A percentile compares a stretch with the other conserved stretches of the same genome.
phyloP scores from a whole-genome alignment of 2,797 vertebrate genomes.

The Lutra lutra region DNA sequence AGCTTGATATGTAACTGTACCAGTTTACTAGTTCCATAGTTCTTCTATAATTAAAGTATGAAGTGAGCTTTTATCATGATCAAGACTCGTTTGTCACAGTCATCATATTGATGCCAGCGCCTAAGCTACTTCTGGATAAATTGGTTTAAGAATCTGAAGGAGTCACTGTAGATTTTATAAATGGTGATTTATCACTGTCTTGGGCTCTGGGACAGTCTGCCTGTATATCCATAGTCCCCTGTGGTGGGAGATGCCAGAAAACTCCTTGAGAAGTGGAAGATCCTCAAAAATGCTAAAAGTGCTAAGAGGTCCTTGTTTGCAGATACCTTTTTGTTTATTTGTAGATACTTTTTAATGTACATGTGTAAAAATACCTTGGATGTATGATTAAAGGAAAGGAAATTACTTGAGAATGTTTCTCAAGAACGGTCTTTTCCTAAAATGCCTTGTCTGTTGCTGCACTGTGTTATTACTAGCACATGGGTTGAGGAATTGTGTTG shows the following conservation, averaged over 20 bases:
- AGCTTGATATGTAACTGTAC: neutral
- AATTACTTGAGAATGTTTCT: constrained; percentile 27
- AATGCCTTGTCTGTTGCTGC: neutral
- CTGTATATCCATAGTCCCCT: neutral
- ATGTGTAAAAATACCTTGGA: neutral
- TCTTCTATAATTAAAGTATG: neutral
- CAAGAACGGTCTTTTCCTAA: constrained; percentile 27
- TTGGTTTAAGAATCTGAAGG: constrained; percentile 1
- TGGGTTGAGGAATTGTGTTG: constrained; percentile 20
- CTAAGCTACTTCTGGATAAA: constrained; percentile 20
- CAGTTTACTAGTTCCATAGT: neutral
- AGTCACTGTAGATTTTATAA: constrained; percentile 6
- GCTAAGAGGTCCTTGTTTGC: neutral
- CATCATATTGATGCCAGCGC: neutral
- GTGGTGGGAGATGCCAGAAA: constrained; percentile 22
- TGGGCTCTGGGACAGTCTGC: neutral
- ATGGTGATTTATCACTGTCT: neutral
- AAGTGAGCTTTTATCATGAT: neutral
- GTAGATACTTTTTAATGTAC: neutral
- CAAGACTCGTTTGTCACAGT: neutral
- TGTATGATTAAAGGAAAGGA: constrained; percentile 18
- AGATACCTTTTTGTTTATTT: constrained; percentile 4
- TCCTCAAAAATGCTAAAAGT: neutral
- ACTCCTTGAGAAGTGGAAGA: neutral
- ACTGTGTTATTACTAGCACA: neutral